phyloP scores from a whole-genome alignment of 23 tunicate species.

The Trididemnum clinides region DNA sequence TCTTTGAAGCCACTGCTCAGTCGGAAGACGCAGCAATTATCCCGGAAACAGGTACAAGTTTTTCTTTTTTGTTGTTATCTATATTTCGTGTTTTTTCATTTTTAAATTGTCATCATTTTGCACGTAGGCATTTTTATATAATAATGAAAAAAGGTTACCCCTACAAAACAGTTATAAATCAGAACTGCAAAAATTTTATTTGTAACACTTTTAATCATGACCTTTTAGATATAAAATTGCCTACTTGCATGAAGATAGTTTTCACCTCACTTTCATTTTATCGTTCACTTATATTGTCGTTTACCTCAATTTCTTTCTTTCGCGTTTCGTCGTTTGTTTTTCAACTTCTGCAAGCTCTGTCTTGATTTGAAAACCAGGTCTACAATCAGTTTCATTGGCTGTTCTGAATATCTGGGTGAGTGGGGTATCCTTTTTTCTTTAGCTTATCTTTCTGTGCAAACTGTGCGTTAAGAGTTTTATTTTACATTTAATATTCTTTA shows the following conservation, averaged over 20 bases:
- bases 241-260: conserved; percentile 49
- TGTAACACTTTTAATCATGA: background rate
- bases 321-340: background rate
- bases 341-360: conserved; percentile 5
- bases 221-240: conserved; percentile 19
- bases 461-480: no score
- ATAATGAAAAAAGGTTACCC: conserved; percentile 56
- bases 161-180: background rate
- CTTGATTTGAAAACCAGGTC: background rate
- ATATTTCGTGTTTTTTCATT: background rate
- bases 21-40: background rate
- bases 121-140: conserved; percentile 59
- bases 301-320: background rate
- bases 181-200: background rate
- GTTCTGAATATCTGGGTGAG: conserved; percentile 22
- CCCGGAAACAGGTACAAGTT: background rate
- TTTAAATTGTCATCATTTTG: background rate
- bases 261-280: background rate
- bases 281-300: background rate
- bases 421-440: conserved; percentile 76
- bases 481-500: no score
- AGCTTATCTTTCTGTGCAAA: no score
- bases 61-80: background rate
- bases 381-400: background rate
- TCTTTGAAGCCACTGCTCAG: conserved; percentile 37